Evolutionary conservation across 2,888 invertebrate genomes (phyloP).

Genomic region (Eubasilissa splendida): DNA sequence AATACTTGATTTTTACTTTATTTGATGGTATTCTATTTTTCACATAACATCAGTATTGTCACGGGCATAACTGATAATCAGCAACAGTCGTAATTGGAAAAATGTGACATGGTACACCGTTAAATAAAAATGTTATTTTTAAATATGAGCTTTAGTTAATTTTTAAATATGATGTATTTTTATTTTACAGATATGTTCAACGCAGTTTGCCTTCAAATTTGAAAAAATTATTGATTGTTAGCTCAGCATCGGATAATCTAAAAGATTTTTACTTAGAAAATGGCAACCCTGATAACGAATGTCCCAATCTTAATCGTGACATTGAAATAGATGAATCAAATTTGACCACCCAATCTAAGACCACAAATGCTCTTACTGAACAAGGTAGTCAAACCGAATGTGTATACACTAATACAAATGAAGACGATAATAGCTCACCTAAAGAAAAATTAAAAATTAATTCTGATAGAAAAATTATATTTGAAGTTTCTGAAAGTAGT

Average conservation of each 20-base stretch:
- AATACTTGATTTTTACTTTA: too few species aligned
- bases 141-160: background rate
- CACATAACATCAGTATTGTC: too few species aligned
- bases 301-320: slow-evolving; percentile 28
- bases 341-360: background rate
- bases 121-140: too few species aligned
- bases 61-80: too few species aligned
- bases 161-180: background rate
- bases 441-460: slow-evolving; percentile 16
- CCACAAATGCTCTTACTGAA: background rate
- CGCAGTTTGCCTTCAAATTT: slow-evolving; percentile 18
- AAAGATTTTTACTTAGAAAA: slow-evolving; percentile 40
- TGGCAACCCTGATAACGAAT: slow-evolving; percentile 34
- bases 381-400: background rate
- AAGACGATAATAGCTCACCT: background rate
- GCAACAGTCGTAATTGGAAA: too few species aligned
- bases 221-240: slow-evolving; percentile 4
- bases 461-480: slow-evolving; percentile 12
- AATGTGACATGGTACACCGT: too few species aligned
- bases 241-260: slow-evolving; percentile 4
- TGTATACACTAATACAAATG: background rate
- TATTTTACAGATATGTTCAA: slow-evolving; percentile 9
- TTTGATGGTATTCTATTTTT: too few species aligned
- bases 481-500: slow-evolving; percentile 6
- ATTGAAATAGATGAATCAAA: slow-evolving; percentile 23